Evolutionary conservation across 1,140 invertebrate genomes (phyloP), one percentile per base, ranked within the genome.

Genomic region (Asbolus verrucosus): DNA sequence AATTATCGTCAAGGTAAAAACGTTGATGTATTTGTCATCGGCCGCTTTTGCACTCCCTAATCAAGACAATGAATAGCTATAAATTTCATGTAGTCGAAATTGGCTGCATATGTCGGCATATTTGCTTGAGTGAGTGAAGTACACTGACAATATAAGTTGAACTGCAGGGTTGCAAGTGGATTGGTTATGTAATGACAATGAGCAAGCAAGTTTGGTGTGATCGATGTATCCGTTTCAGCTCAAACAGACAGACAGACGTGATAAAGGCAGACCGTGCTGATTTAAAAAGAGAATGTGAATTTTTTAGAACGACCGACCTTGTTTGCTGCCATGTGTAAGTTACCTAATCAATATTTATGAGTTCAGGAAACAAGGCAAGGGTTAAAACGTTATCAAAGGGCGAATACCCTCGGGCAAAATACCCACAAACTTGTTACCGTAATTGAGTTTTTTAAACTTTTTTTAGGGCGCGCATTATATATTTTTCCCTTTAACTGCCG

Each of bases 371-470:
- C 61, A 63, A 63, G 39, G 61, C 61, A 63, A 63, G 61, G 61
- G 61, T 63, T 63, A 63, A 63, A 63, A 63, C 61, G 39, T 63
- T 63, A 63, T 63, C 61, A 63, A 63, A 63, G 61, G 61, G 61
- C 61, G 39, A 63, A 63, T 33, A 14, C 61, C 61, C 61, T 19
- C 13, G 61, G 39, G 61, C 33, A 63, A 63, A 63, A 63, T 63
- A 63, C 24, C 61, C 61, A 39, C 61, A 63, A 63, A 63, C 61
- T 63, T 63, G 61, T 63, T 63, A 63, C 61, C 33, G 61, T 63
- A 63, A 63, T 63, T 63, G 61, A 41, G 61, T 63, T 63, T 63
- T 62, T 63, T 31, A 38, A 8, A 63, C 61, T 27, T 39, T 63
- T 39, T 27, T 63, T 9, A 36, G n/a, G n/a, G n/a, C n/a, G 33